These are phyloP conservation scores for Drosophila bipectinata DNA, from an alignment of 1,140 invertebrate genomes.

Conservation along the genomic window DNA sequence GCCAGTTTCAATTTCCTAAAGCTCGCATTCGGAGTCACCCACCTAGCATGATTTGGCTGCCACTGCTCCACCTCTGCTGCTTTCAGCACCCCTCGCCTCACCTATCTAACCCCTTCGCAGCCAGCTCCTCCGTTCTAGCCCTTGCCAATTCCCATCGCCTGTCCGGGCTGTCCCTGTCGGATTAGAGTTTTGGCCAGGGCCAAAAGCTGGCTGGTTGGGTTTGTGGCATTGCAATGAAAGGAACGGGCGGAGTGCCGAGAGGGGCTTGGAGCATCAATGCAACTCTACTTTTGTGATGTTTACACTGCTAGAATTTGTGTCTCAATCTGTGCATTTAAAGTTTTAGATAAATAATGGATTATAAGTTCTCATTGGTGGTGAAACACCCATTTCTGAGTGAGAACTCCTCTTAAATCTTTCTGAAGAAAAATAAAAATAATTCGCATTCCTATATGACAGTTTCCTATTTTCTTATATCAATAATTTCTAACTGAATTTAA, in stretches of 20 bases:
- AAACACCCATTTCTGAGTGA: too few species aligned
- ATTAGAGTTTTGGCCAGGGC: slow-evolving; percentile 50
- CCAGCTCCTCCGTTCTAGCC: slow-evolving; percentile 19
- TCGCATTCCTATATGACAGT: background rate
- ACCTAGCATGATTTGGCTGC: slow-evolving; percentile 21
- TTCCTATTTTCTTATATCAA: background rate
- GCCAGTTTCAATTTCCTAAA: slow-evolving; percentile 52
- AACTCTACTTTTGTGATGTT: slow-evolving; percentile 37
- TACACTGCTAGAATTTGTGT: slow-evolving; percentile 9
- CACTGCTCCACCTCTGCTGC: background rate
- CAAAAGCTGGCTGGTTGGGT: slow-evolving; percentile 44
- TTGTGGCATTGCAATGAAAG: background rate
- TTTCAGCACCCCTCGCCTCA: slow-evolving; percentile 6
- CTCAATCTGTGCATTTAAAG: background rate
- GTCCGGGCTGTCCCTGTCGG: slow-evolving; percentile 48
- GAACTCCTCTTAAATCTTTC: too few species aligned
- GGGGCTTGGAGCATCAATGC: slow-evolving; percentile 25
- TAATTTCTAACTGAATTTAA: background rate
- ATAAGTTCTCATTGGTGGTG: too few species aligned
- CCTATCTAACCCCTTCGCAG: background rate
- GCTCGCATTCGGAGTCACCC: slow-evolving; percentile 27
- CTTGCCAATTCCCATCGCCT: slow-evolving; percentile 43
- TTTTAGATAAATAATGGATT: background rate
- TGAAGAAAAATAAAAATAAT: too few species aligned
- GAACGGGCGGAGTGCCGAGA: background rate